Evolutionary conservation across 2,113 vertebrate species (phyloP).

Genomic region (western clawed frog (Xenopus tropicalis)): UCB_Xtro_10.0 CM004443.2:84463501-84464000

Average conservation of each 20-base stretch:
- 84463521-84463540: conserved; percentile 66
- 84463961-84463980: too few relatives aligned
- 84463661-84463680: not conserved
- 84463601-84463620: conserved; percentile 68
- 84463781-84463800: conserved; percentile 70
- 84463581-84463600: conserved; percentile 70
- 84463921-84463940: too few relatives aligned
- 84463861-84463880: too few relatives aligned
- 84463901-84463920: too few relatives aligned
- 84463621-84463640: conserved; percentile 66
- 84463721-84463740: conserved; percentile 68
- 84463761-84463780: conserved; percentile 76
- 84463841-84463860: conserved; percentile 18
- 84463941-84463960: too few relatives aligned
- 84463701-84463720: not conserved
- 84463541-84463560: conserved; percentile 75
- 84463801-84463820: conserved; percentile 69
- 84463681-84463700: not conserved
- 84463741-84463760: conserved; percentile 72
- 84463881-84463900: too few relatives aligned
- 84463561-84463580: conserved; percentile 71
- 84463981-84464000: too few relatives aligned
- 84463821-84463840: conserved; percentile 79
- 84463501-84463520: conserved; percentile 72
- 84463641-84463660: not conserved